Conservation (phyloP, 2,113 vertebrate genomes). For the Pseudonaja textilis region DNA sequence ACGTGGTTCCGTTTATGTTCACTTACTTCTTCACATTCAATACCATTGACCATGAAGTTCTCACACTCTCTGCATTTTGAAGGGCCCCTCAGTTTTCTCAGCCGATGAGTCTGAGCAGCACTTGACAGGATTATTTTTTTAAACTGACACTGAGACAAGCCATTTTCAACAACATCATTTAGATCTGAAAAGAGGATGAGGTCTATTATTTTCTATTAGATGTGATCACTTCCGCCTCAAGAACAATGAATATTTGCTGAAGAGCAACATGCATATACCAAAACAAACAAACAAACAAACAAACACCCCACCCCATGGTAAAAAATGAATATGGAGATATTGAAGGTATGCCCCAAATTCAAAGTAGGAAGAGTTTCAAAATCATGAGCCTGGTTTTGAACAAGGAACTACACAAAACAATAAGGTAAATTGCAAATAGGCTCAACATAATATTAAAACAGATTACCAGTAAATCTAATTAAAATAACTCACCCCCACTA, state of each 20-base stretch:
- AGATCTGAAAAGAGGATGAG: constrained; percentile 62
- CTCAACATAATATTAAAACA: background rate
- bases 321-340: background rate
- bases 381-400: background rate
- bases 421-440: background rate
- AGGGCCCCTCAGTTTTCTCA: constrained; percentile 83
- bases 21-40: constrained; percentile 90
- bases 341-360: background rate
- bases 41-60: constrained; percentile 86
- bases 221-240: background rate
- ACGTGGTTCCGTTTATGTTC: too few species aligned
- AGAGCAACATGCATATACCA: background rate
- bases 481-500: background rate
- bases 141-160: constrained; percentile 47
- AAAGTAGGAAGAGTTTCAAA: background rate
- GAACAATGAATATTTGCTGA: background rate
- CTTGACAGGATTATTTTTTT: constrained; percentile 71
- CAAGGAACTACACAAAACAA: background rate
- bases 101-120: constrained; percentile 82
- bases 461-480: background rate
- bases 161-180: constrained; percentile 68
- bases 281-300: background rate
- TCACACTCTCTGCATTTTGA: constrained; percentile 91
- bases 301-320: background rate
- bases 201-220: background rate